Evolutionary conservation across 1,140 invertebrate species (phyloP), one percentile per base, ranked within the genome.

Genomic region (Ctenoplectra terminalis): DNA sequence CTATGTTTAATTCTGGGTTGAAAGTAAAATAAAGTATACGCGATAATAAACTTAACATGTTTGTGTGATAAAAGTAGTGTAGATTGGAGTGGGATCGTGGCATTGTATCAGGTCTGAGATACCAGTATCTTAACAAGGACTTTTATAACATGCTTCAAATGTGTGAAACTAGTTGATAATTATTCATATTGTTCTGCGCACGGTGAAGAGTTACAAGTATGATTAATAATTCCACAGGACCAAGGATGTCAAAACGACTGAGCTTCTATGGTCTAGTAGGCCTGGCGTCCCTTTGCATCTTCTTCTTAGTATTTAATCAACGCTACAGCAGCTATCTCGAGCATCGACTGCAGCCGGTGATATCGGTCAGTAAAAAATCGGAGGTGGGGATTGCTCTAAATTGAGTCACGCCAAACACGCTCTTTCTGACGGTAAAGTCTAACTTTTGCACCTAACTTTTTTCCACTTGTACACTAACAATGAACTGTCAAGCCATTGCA

Each of bases 261-360:
- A 92, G 92, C 74, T 94, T 94, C 78, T 94, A 93, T 87, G 91
- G 90, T 88, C 87, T 93, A 79, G 87, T 94, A 86, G 90, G 89
- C 80, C 89, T 94, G 76, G 90, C 89, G 79, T 93, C 91, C 37
- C 74, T 93, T 83, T 94, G 93, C 88, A 92, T 94, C 83, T 93
- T 93, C 87, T 91, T 93, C 86, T 75, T 93, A 84, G 91, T 91
- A 23, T 90, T 94, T 86, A 93, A 93, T 88, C 93, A 93, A 81
- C 92, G 91, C 31, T 92, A 91, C 77, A 92, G 90, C 86, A 92
- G 87, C 87, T 93, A 93, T 81, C 88, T 93, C 69, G 92, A 93
- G 79, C 91, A 92, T 87, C 92, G 90, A 69, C 84, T 93, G 66
- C 92, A 92, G 83, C 92, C 92, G 50, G 85, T 93, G 63, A 84